Conservation (phyloP, 2,797 vertebrate species). For the Lagorchestes hirsutus region DNA sequence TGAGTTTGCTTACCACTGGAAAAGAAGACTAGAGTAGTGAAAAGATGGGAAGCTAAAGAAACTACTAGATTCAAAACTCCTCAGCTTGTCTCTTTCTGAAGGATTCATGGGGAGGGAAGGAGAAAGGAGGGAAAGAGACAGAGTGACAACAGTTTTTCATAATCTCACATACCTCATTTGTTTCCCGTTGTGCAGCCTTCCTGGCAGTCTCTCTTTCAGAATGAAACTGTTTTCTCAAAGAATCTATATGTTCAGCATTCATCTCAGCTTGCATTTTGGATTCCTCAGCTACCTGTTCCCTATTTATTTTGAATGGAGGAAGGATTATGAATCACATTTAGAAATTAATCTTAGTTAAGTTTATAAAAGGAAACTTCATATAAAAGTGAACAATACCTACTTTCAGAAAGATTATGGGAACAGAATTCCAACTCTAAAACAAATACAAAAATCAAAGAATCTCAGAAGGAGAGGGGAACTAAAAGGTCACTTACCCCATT, state of each 20-base stretch:
- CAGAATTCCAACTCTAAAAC: not conserved
- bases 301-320: constrained; percentile 78
- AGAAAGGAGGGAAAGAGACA: not conserved
- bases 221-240: constrained; percentile 83
- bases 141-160: not conserved
- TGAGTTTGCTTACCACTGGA: not conserved
- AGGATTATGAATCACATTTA: constrained; percentile 5
- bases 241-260: constrained; percentile 77
- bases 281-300: constrained; percentile 82
- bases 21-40: not conserved
- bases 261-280: constrained; percentile 78
- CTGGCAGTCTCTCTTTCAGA: constrained; percentile 79
- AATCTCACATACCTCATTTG: constrained; percentile 70
- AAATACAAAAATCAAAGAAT: not conserved
- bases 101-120: not conserved
- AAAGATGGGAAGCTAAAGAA: not conserved
- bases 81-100: not conserved
- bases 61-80: not conserved
- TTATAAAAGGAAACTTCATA: not conserved
- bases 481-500: not conserved
- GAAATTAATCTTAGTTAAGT: constrained; percentile 2
- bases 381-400: not conserved
- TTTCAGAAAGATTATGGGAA: not conserved
- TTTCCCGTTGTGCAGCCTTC: constrained; percentile 80
- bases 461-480: not conserved